Percentiles rank a stretch among this genome's conserved stretches.
These are phyloP conservation scores for Amphilophus citrinellus DNA, from an alignment of 2,113 vertebrate species.

Conservation along the genomic window DNA sequence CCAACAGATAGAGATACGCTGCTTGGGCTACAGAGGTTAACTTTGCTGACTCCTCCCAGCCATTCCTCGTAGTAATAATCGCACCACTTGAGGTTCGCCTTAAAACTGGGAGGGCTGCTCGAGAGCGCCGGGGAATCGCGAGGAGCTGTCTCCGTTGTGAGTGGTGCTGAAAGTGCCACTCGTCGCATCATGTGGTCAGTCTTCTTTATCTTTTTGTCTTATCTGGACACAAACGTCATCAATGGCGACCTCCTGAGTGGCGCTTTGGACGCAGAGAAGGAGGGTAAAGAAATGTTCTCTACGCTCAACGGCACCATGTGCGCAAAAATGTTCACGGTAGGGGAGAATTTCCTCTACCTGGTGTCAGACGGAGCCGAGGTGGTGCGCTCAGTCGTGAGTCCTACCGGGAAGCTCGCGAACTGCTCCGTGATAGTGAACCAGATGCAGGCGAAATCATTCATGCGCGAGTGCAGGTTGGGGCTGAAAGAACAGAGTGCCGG, in stretches of 20 bases:
- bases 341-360: constrained; percentile 62
- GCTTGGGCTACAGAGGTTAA: constrained; percentile 62
- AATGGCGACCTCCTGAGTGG: constrained; percentile 58
- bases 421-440: constrained; percentile 70
- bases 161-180: constrained; percentile 83
- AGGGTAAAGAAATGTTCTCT: constrained; percentile 67
- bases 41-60: constrained; percentile 78
- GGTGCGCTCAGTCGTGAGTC: constrained; percentile 69
- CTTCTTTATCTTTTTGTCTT: constrained; percentile 81
- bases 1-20: neutral
- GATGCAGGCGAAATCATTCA: constrained; percentile 72
- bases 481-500: constrained; percentile 28
- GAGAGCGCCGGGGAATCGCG: constrained; percentile 6
- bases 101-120: constrained; percentile 64
- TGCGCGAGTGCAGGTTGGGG: constrained; percentile 70
- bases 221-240: constrained; percentile 77
- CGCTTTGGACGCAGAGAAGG: constrained; percentile 66
- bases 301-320: constrained; percentile 73
- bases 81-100: constrained; percentile 62
- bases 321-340: constrained; percentile 59
- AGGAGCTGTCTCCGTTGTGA: constrained; percentile 81
- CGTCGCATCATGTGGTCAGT: constrained; percentile 81
- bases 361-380: constrained; percentile 79
- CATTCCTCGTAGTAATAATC: constrained; percentile 73
- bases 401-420: constrained; percentile 58